phyloP scores from a whole-genome alignment of 2,113 vertebrate species.

The Mesoclemmys tuberculata region DNA sequence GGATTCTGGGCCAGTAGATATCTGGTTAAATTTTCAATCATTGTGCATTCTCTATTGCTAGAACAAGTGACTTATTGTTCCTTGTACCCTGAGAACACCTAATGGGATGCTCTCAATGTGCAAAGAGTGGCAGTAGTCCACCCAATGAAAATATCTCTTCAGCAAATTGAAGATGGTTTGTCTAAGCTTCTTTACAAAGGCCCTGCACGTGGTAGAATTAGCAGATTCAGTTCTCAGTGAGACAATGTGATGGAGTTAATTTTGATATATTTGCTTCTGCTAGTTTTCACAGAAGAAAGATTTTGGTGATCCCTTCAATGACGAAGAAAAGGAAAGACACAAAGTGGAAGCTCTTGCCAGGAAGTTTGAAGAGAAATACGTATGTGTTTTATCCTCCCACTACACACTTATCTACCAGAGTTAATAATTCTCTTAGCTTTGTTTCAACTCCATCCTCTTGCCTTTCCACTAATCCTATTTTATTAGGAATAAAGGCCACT shows the following conservation, averaged over 20 bases:
- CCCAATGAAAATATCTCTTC: not conserved
- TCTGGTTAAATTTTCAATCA: not conserved
- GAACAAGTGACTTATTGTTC: not conserved
- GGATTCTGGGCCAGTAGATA: not conserved
- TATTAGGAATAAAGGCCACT: not conserved
- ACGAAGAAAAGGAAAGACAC: slow-evolving; percentile 81
- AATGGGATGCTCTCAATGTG: not conserved
- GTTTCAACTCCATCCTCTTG: not conserved
- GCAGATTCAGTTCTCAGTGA: not conserved
- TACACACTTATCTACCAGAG: not conserved
- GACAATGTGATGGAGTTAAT: not conserved
- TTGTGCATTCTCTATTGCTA: not conserved
- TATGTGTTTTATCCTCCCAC: slow-evolving; percentile 65
- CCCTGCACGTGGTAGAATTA: not conserved
- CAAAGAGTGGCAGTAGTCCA: not conserved
- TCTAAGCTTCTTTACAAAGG: not conserved
- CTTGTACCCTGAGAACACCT: not conserved
- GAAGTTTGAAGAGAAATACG: slow-evolving; percentile 93
- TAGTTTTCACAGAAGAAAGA: slow-evolving; percentile 75
- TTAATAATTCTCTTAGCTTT: not conserved
- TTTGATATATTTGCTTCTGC: slow-evolving; percentile 13
- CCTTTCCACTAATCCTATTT: not conserved
- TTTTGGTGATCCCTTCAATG: slow-evolving; percentile 73
- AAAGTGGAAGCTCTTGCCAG: slow-evolving; percentile 84
- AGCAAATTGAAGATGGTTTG: not conserved